These are phyloP conservation scores for Cynopterus brachyotis DNA, from an alignment of 2,113 vertebrate genomes.

Conservation along the genomic window DNA sequence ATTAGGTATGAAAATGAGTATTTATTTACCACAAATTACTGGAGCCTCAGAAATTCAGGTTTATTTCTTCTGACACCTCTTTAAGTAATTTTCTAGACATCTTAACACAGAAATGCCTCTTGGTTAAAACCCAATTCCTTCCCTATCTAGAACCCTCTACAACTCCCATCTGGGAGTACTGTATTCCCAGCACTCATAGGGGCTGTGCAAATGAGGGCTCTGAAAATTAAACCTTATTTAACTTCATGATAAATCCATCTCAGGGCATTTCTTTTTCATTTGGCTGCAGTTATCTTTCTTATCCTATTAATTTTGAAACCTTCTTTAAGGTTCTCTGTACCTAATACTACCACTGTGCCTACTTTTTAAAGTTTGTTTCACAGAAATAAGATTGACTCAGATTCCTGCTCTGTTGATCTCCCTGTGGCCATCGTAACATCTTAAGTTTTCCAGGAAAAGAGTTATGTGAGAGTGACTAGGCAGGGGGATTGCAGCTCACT, in stretches of 20 bases:
- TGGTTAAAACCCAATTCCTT: not conserved
- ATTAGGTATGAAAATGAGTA: not conserved
- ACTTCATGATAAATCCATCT: conserved; percentile 21
- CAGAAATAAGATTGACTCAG: not conserved
- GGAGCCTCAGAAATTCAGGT: not conserved
- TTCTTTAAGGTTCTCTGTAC: not conserved
- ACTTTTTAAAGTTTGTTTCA: not conserved
- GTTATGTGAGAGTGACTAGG: not conserved
- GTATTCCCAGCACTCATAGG: not conserved
- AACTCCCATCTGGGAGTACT: not conserved
- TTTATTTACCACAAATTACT: not conserved
- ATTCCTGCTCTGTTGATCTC: not conserved
- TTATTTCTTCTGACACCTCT: conserved; percentile 10
- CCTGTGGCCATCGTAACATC: not conserved
- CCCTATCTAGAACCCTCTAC: not conserved
- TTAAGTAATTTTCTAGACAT: conserved; percentile 11
- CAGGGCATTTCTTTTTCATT: not conserved
- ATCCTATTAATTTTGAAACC: not conserved
- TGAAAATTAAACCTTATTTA: conserved; percentile 8
- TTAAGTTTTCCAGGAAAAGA: conserved; percentile 13
- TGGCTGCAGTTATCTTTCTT: not conserved
- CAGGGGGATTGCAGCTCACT: not conserved
- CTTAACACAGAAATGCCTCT: not conserved
- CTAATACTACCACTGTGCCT: not conserved
- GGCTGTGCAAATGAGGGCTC: not conserved